These are phyloP conservation scores for Argyresthia albistria DNA, from an alignment of 2,888 invertebrate genomes.

Conservation along the genomic window DNA sequence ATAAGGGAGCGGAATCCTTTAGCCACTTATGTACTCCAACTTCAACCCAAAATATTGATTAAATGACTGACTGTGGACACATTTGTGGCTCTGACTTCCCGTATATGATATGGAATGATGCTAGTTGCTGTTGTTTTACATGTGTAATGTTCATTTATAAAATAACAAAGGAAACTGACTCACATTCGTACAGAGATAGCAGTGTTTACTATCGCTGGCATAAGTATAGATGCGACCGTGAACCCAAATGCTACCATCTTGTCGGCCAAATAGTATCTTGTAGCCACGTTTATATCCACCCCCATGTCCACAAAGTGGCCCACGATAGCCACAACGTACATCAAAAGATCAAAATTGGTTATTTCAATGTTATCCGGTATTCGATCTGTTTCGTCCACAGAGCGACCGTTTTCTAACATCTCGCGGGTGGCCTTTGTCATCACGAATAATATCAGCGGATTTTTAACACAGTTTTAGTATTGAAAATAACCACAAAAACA, in stretches of 20 bases:
- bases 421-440: background rate
- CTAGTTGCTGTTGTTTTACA: too few relatives aligned
- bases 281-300: slow-evolving; percentile 79
- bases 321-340: slow-evolving; percentile 76
- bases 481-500: too few relatives aligned
- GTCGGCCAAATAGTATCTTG: slow-evolving; percentile 71
- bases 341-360: slow-evolving; percentile 75
- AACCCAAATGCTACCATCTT: slow-evolving; percentile 76
- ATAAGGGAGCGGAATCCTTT: too few relatives aligned
- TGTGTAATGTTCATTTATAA: too few relatives aligned
- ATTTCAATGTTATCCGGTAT: slow-evolving; percentile 73
- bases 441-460: too few relatives aligned
- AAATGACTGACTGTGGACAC: too few relatives aligned
- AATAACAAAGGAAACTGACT: background rate
- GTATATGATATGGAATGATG: too few relatives aligned
- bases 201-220: slow-evolving; percentile 68
- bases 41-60: too few relatives aligned
- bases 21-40: too few relatives aligned
- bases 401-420: slow-evolving; percentile 9
- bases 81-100: too few relatives aligned
- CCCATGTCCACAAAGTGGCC: slow-evolving; percentile 79
- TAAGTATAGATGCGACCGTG: slow-evolving; percentile 79
- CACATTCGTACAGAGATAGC: background rate
- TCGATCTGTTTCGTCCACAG: slow-evolving; percentile 71
- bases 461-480: too few relatives aligned